These are phyloP conservation scores for Phortica magna DNA, from an alignment of 2,888 invertebrate species.

Conservation along the genomic window DNA sequence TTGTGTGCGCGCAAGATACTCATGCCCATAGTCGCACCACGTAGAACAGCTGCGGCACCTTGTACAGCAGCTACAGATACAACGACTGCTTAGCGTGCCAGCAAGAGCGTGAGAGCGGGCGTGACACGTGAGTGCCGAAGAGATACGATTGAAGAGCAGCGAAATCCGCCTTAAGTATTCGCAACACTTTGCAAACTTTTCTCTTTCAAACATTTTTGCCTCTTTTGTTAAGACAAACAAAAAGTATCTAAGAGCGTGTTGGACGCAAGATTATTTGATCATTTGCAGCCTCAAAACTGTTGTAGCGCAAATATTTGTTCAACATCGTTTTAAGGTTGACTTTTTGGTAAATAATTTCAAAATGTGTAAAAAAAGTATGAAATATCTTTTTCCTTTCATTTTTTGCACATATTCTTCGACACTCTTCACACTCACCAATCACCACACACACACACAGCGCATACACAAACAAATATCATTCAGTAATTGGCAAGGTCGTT, in stretches of 20 bases:
- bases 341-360: not conserved
- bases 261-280: not conserved
- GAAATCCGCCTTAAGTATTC: constrained; percentile 69
- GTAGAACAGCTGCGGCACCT: not conserved
- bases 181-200: constrained; percentile 53
- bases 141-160: constrained; percentile 49
- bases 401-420: not conserved
- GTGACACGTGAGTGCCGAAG: not conserved
- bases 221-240: not conserved
- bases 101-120: not conserved
- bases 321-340: not conserved
- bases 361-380: not conserved
- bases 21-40: not conserved
- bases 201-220: not conserved
- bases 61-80: not conserved
- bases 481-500: constrained; percentile 76
- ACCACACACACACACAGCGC: constrained; percentile 37
- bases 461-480: constrained; percentile 55
- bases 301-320: constrained; percentile 45
- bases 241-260: not conserved
- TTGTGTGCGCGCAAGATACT: not conserved
- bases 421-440: constrained; percentile 34
- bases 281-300: not conserved
- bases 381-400: not conserved
- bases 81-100: not conserved